Evolutionary conservation across 53 echinoderm and acorn worm genomes (phyloP), one percentile per base, ranked within the genome.

Genomic region (Crossaster papposus): DNA sequence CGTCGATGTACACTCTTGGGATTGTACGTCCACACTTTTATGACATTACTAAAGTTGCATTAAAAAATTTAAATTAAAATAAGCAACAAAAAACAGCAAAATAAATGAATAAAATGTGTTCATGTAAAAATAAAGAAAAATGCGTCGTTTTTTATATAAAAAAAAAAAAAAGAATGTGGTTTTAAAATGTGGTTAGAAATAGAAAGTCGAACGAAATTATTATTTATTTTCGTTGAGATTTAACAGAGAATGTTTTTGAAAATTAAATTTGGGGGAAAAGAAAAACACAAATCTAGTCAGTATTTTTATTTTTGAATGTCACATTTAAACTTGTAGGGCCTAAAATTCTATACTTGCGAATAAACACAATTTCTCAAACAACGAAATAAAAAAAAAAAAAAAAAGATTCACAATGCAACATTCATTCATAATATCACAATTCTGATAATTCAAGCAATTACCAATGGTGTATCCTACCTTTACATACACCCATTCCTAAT

Each of bases 21-120:
- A 30, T 52, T 73, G 55, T 85, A 74, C 2, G 30, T 54, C 85
- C 85, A 85, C 18, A 85, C n/a, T 73, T 74, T 73, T 14, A 85
- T 68, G 33, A 85, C 74, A 74, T 85, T 85, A 23, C 85, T 85
- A 33, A 5, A 13, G 1, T 29, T 51, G 28, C n/a, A 30, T 63
- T 14, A 51, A 29, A 15, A 28, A 2, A 24, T 44, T 11, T 14
- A 30, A 30, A 26, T 14, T 26, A 8, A 80, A 6, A 55, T 14
- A 30, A 58, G 63, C 63, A 58, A 33, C 22, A n/a, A n/a, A n/a
- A n/a, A 2, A 29, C 51, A 78, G 38, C 51, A 51, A 28, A 76
- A 78, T 28, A 11, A 13, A 7, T 14, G 17, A 58, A 58, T 58
- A 20, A 58, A 58, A 58, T 2, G 12, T 58, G 22, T 58, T 20